Evolutionary conservation across 2,888 invertebrate genomes (phyloP).

Genomic region (Microplitis deprimator): DNA sequence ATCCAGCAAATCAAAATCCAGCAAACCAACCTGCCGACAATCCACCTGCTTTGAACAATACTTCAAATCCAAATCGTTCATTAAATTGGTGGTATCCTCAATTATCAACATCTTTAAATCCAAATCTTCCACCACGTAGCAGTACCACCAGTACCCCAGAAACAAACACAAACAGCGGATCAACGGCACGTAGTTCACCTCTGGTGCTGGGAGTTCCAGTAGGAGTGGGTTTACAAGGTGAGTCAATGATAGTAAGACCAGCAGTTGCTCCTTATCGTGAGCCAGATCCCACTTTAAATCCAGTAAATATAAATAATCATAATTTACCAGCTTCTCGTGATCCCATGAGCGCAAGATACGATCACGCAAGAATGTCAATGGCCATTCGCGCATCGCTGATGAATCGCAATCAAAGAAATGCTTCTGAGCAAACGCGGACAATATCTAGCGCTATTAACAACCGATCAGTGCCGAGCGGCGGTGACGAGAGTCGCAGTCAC

Average conservation of each 20-base stretch:
- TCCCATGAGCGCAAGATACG: conserved; percentile 21
- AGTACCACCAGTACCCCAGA: neutral
- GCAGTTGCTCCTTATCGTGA: neutral
- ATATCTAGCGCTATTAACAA: conserved; percentile 37
- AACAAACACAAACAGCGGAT: neutral
- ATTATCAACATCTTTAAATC: neutral
- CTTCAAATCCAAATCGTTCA: neutral
- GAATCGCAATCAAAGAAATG: conserved; percentile 42
- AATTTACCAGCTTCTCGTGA: conserved; percentile 17
- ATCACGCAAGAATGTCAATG: conserved; percentile 47
- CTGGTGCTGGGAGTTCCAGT: neutral
- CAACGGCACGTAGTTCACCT: neutral
- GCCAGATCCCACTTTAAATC: neutral
- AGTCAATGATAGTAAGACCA: neutral
- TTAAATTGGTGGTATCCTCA: neutral
- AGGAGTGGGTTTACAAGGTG: neutral
- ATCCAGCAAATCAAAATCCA: neutral
- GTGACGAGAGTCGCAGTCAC: conserved; percentile 50
- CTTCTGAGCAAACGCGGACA: neutral
- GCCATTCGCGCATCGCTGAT: conserved; percentile 46
- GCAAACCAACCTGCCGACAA: neutral
- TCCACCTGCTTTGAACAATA: neutral
- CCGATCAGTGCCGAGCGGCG: conserved; percentile 46
- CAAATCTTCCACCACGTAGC: too few relatives aligned
- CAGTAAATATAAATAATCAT: neutral